These are phyloP conservation scores for Zoanthus sansibaricus DNA, from an alignment of 92 coral and sea anemone genomes.

Conservation along the genomic window DNA sequence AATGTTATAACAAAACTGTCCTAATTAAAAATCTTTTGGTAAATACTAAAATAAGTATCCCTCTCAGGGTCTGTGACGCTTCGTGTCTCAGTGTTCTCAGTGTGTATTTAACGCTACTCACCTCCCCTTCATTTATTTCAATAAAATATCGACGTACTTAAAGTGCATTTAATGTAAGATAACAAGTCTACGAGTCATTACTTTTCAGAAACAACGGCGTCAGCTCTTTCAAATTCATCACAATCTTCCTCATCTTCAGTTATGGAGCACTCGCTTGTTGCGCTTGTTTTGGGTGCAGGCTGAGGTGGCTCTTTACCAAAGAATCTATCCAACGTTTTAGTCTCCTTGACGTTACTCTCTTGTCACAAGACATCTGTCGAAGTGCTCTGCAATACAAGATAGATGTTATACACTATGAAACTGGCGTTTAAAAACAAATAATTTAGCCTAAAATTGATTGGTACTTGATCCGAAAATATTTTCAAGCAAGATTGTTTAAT, in stretches of 20 bases:
- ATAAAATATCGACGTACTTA: neutral
- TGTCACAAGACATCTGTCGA: neutral
- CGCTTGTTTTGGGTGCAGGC: neutral
- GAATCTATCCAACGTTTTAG: neutral
- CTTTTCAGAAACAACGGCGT: constrained; percentile 18
- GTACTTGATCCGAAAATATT: neutral
- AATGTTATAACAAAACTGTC: no score
- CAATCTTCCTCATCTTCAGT: neutral
- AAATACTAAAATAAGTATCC: no score
- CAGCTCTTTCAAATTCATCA: neutral
- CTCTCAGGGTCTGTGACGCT: no score
- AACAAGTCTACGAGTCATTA: neutral
- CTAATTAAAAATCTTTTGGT: neutral
- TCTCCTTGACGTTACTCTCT: neutral
- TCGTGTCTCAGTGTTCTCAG: no score
- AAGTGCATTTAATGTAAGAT: neutral
- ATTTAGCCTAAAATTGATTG: neutral
- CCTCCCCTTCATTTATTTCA: neutral
- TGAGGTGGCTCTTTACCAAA: neutral
- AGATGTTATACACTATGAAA: neutral
- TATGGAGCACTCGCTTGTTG: neutral
- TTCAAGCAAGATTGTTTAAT: neutral
- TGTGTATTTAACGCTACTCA: no score
- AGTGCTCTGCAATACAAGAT: neutral
- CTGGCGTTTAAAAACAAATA: neutral